These are phyloP conservation scores for Drepanosiphum platanoidis DNA, from an alignment of 2,888 invertebrate species.

Conservation along the genomic window DNA sequence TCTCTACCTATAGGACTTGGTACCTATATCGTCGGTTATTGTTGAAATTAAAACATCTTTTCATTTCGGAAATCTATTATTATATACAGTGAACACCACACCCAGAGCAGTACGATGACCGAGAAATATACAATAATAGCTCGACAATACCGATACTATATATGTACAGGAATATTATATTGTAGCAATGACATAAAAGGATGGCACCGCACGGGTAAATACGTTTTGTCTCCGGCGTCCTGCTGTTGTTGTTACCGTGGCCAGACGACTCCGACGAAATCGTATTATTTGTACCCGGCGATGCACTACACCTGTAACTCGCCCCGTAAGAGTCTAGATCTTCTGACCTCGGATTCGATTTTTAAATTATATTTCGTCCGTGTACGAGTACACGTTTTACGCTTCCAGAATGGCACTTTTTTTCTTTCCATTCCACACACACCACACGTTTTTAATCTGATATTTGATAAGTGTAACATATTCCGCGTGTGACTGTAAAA, in stretches of 20 bases:
- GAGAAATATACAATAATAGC: conserved; percentile 16
- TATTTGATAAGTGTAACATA: neutral
- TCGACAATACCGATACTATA: neutral
- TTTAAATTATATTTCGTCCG: neutral
- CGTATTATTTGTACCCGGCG: conserved; percentile 26
- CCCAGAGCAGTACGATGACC: conserved; percentile 12
- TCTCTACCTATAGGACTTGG: neutral
- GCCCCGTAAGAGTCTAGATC: neutral
- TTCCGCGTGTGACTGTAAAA: neutral
- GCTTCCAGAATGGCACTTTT: neutral
- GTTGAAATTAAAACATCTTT: conserved; percentile 45
- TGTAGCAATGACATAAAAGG: neutral
- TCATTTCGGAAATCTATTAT: conserved; percentile 39
- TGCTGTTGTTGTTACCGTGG: conserved; percentile 16
- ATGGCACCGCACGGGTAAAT: neutral
- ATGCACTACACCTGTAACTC: neutral
- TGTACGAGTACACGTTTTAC: neutral
- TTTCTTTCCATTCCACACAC: neutral
- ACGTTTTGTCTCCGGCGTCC: conserved; percentile 1
- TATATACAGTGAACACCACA: neutral
- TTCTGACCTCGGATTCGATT: conserved; percentile 3
- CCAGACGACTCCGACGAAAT: neutral
- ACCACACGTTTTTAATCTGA: neutral
- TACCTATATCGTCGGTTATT: neutral
- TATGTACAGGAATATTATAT: too few species aligned